Base-by-base conservation (phyloP, 2,888 invertebrate genomes). In the Diarsia brunnea region DNA sequence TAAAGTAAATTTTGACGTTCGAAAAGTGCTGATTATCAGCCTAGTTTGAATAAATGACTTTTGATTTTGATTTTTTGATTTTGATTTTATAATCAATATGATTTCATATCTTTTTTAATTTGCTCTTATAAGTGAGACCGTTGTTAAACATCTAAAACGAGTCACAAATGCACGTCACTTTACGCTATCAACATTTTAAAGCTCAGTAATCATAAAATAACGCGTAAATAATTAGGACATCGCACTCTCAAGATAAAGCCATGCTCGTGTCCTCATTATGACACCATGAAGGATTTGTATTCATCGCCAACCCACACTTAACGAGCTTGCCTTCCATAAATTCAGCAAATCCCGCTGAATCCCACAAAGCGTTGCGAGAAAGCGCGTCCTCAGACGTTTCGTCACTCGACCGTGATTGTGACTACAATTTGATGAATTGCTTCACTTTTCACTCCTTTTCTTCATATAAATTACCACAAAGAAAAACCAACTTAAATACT, bases 351-450 rank as follows among this genome's bases (percentile, higher is more conserved):
- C 91, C 88, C 85, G 88, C 89, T 88, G 90, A 90, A 90, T 90
- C 90, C 89, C 87, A 88, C 90, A 89, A 90, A 89, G 89, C 87
- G 89, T 72, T 86, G 86, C 73, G 86, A 86, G 86, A 88, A 89
- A 89, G 88, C 90, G 89, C 87, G 79, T 85, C 82, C 86, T 87
- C 88, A 88, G 91, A 92, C 91, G 90, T 90, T 90, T 90, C 91
- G 91, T 92, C 93, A 92, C 91, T 91, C 89, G 85, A 86, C 91
- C 92, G 92, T 93, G 93, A 94, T 93, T 94, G 93, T 93, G 93
- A 92, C 93, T 93, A 90, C 92, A 90, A 91, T 94, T 94, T 94
- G 94, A 94, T 94, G 93, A 94, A 94, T 94, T 91, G 89, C 92
- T 92, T 89, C 90, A 90, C 92, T 91, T 91, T 92, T 89, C 90